phyloP scores from a whole-genome alignment of 2,113 vertebrate genomes.

The Trichomycterus rosablanca region DNA sequence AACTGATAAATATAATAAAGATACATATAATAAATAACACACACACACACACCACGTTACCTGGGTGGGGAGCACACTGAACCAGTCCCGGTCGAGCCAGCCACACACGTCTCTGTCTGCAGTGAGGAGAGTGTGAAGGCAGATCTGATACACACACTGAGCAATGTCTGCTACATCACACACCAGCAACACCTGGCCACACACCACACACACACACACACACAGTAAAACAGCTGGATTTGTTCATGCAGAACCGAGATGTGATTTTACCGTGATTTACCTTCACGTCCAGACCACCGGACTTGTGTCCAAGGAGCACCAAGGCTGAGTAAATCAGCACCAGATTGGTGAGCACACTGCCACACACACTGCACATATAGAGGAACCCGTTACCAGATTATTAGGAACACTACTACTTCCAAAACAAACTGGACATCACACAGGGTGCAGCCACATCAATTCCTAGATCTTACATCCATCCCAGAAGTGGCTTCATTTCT shows the following conservation, averaged over 20 bases:
- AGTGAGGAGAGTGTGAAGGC: conserved; percentile 71
- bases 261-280: no score
- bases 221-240: no score
- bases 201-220: no score
- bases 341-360: conserved; percentile 73
- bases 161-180: conserved; percentile 73
- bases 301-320: conserved; percentile 72
- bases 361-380: conserved; percentile 59
- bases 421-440: no score
- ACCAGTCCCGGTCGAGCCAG: conserved; percentile 83
- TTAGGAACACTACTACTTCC: no score
- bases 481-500: no score
- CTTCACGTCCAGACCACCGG: conserved; percentile 84
- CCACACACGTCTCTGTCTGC: conserved; percentile 63
- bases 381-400: no score
- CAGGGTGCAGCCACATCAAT: no score
- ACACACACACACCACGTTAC: conserved; percentile 61
- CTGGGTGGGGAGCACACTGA: conserved; percentile 76
- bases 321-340: conserved; percentile 78
- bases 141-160: conserved; percentile 75
- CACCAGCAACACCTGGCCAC: conserved; percentile 72
- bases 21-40: no score
- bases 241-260: no score
- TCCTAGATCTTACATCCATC: no score
- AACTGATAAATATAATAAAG: no score